Percentiles rank a stretch among this genome's conserved stretches.
Evolutionary conservation across 53 echinoderm and acorn worm genomes (phyloP).

Genomic region (Antedon mediterranea): DNA sequence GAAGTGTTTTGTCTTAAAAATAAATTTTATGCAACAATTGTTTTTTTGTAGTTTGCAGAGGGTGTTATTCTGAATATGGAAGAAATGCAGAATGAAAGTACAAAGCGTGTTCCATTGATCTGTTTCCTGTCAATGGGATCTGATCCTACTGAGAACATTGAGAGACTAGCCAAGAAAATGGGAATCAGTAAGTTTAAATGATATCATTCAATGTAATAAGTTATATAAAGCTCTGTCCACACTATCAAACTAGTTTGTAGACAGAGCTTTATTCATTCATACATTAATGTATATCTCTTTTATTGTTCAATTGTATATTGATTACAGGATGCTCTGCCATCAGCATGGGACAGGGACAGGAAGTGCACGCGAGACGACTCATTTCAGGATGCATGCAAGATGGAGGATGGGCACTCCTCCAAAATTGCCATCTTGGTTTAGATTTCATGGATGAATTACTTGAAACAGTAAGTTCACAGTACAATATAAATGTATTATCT

Average conservation of each 20-base stretch:
- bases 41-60: slow-evolving; percentile 96
- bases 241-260: too few relatives aligned
- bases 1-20: too few relatives aligned
- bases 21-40: too few relatives aligned
- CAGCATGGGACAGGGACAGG: slow-evolving; percentile 98
- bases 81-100: slow-evolving; percentile 88
- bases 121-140: slow-evolving; percentile 98
- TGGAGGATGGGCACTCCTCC: slow-evolving; percentile 90
- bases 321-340: slow-evolving; percentile 73
- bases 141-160: slow-evolving; percentile 83
- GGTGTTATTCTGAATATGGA: slow-evolving; percentile 90
- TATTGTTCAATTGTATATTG: too few relatives aligned
- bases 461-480: slow-evolving; percentile 65
- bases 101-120: slow-evolving; percentile 57
- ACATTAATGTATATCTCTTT: too few relatives aligned
- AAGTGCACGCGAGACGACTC: slow-evolving; percentile 79
- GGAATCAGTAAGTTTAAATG: slow-evolving; percentile 62
- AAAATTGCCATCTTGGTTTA: slow-evolving; percentile 97
- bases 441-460: slow-evolving; percentile 93
- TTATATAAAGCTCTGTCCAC: too few relatives aligned
- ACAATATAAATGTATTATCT: too few relatives aligned
- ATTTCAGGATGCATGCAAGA: slow-evolving; percentile 65
- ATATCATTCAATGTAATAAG: too few relatives aligned
- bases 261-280: too few relatives aligned
- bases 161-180: slow-evolving; percentile 79